Evolutionary conservation across 2,113 vertebrate genomes (phyloP).

Genomic region (Laticauda laticaudata): DNA sequence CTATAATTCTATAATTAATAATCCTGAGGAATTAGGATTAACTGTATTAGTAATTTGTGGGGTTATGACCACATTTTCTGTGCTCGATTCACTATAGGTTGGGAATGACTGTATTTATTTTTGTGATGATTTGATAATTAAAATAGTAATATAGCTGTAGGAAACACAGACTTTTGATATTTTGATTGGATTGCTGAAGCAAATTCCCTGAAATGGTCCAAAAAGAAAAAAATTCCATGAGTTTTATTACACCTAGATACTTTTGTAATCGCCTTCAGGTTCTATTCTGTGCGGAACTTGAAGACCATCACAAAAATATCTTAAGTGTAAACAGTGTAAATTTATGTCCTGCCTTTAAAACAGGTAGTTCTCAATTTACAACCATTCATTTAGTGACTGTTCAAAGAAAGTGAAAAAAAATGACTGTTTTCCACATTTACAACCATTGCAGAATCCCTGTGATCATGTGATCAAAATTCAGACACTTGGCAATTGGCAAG

Average conservation of each 20-base stretch:
- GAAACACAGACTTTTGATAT: not conserved
- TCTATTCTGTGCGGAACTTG: not conserved
- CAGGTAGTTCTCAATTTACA: not conserved
- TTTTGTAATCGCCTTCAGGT: not conserved
- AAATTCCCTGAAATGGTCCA: not conserved
- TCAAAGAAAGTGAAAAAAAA: not conserved
- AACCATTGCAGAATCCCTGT: not conserved
- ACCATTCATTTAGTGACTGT: not conserved
- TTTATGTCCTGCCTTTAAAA: not conserved
- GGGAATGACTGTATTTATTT: not conserved
- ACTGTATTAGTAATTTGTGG: not conserved
- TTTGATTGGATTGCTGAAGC: not conserved
- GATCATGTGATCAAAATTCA: not conserved
- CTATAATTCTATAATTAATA: too few species aligned
- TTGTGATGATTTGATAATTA: not conserved
- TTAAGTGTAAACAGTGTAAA: not conserved
- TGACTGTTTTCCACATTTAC: not conserved
- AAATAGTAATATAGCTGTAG: not conserved
- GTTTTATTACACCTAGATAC: not conserved
- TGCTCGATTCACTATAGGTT: not conserved
- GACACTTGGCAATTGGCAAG: not conserved
- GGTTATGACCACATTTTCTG: not conserved
- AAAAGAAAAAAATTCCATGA: not conserved
- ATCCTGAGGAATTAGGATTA: not conserved
- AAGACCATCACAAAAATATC: not conserved